Evolutionary conservation across 2,888 invertebrate genomes (phyloP).

Genomic region (Bellardia pandia): DNA sequence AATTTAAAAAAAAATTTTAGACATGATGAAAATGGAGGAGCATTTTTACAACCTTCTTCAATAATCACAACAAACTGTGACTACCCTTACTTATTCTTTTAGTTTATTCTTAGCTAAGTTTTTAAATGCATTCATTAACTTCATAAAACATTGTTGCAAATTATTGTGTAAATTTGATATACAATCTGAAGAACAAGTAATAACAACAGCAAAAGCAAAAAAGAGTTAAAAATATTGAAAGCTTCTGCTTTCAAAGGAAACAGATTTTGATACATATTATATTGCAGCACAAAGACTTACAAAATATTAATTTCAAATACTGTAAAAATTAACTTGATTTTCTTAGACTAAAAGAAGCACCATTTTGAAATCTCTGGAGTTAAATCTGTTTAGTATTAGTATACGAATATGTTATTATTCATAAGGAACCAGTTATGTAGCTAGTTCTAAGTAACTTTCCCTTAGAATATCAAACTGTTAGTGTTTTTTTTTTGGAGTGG

Average conservation of each 20-base stretch:
- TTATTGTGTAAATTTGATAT: constrained; percentile 82
- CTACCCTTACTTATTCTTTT: background rate
- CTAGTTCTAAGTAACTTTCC: no score
- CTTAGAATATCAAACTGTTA: no score
- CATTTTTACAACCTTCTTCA: no score
- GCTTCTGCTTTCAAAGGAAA: constrained; percentile 19
- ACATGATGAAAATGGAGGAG: no score
- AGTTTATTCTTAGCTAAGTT: constrained; percentile 8
- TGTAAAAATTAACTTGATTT: background rate
- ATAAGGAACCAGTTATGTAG: no score
- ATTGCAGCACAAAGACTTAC: background rate
- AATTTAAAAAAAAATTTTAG: no score
- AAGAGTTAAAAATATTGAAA: constrained; percentile 26
- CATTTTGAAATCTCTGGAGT: no score
- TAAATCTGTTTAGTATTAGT: no score
- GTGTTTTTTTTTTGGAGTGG: no score
- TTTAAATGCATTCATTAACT: constrained; percentile 46
- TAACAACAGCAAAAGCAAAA: background rate
- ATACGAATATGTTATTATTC: no score
- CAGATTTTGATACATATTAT: constrained; percentile 2
- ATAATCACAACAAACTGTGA: background rate
- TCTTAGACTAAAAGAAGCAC: background rate
- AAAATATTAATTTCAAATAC: background rate
- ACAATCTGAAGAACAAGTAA: constrained; percentile 71
- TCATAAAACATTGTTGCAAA: constrained; percentile 77